phyloP scores from a whole-genome alignment of 2,797 vertebrate species.

The Phylloscopus collybita region DNA sequence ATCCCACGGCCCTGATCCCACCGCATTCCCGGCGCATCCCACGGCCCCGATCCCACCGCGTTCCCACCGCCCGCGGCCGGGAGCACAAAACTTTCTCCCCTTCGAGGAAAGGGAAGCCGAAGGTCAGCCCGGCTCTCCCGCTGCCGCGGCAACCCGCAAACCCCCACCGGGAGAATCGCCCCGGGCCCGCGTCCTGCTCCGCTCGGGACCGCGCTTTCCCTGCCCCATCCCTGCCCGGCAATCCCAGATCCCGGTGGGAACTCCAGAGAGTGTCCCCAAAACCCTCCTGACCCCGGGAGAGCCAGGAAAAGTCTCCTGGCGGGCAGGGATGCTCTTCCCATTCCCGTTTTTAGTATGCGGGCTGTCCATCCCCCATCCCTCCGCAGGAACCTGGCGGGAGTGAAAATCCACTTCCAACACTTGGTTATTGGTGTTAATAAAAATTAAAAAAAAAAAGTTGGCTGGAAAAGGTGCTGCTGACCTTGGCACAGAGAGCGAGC shows the following conservation, averaged over 20 bases:
- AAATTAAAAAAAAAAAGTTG: background rate
- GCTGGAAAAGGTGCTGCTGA: constrained; percentile 3
- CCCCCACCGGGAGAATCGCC: background rate
- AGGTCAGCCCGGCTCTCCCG: constrained; percentile 10
- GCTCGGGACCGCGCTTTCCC: background rate
- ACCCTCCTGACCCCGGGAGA: background rate
- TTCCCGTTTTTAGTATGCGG: rapidly evolving
- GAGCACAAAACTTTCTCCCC: constrained; percentile 51
- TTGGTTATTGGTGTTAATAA: background rate
- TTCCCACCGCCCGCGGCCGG: background rate
- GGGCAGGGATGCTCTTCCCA: background rate
- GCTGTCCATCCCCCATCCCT: background rate
- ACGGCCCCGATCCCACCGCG: background rate
- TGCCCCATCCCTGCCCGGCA: background rate
- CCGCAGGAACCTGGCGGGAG: rapidly evolving
- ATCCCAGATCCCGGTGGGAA: background rate
- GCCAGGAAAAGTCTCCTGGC: background rate
- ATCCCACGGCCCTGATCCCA: background rate
- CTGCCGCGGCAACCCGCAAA: constrained; percentile 70
- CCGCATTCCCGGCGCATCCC: background rate
- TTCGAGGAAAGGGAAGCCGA: constrained; percentile 32
- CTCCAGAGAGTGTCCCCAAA: rapidly evolving
- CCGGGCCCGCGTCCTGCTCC: background rate
- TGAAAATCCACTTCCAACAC: background rate
- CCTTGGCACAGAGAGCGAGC: background rate